phyloP scores from a whole-genome alignment of 2,888 invertebrate species.

The Ctenicera cuprea region DNA sequence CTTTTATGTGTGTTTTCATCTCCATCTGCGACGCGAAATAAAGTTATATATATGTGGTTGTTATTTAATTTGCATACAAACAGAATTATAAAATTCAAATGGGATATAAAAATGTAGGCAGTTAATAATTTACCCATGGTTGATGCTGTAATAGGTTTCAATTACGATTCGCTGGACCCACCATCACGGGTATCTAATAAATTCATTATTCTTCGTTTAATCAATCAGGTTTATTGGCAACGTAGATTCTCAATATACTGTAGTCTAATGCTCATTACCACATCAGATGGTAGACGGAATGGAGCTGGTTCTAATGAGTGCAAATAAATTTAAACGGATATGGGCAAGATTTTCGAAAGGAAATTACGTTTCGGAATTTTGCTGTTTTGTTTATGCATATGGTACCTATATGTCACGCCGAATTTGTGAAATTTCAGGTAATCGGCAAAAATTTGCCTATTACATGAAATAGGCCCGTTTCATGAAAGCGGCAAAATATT shows the following conservation, averaged over 20 bases:
- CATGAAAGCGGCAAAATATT: too few species aligned
- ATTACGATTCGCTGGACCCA: neutral
- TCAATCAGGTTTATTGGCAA: constrained; percentile 15
- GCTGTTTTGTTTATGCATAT: neutral
- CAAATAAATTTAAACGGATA: constrained; percentile 21
- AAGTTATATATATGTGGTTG: neutral
- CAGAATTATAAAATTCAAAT: neutral
- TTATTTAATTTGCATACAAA: too few species aligned
- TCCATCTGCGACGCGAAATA: neutral
- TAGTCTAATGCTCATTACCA: constrained; percentile 24
- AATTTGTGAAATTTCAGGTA: too few species aligned
- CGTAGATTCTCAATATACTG: constrained; percentile 27
- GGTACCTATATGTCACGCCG: too few species aligned
- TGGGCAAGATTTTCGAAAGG: neutral
- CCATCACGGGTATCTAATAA: neutral
- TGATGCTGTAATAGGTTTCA: neutral
- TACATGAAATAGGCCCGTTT: too few species aligned
- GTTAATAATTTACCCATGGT: neutral
- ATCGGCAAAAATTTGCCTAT: too few species aligned
- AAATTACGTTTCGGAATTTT: neutral
- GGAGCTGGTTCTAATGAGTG: constrained; percentile 1
- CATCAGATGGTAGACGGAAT: constrained; percentile 21
- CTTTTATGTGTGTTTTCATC: neutral
- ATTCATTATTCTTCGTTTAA: constrained; percentile 31
- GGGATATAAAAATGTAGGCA: neutral